Base-by-base conservation (phyloP, 2,888 invertebrate species). In the Oxycera nigricornis region DNA sequence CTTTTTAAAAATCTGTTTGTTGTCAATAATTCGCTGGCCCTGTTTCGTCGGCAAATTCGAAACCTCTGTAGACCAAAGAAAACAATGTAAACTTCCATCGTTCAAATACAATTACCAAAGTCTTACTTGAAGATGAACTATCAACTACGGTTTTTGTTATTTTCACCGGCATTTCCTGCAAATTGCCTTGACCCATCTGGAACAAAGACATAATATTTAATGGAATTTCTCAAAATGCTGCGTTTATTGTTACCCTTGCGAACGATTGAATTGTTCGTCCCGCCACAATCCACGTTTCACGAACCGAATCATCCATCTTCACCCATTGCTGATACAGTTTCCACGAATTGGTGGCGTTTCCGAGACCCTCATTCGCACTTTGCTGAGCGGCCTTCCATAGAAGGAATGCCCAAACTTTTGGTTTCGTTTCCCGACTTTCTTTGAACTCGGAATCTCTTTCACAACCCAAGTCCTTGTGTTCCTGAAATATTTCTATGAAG, bases 331-430 rank as follows among this genome's bases (percentile, higher is more conserved):
- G 93, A 83, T 94, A 94, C 9, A 94, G 86, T 77, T 91, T 89
- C 94, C 94, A 94, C 4, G 93, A 91, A 80, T 89, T 88, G 26
- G 88, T 87, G 14, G 59, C 52, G 22, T 73, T 39, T 84, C 86
- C 76, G 86, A 87, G 79, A 87, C 87, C 79, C 77, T 84, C 81
- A 62, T 82, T 82, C 30, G 82, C 82, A 77, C 82, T 79, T 46
- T 87, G 80, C 79, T 90, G 89, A 9, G 89, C 88, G 74, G 88
- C 88, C 81, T 94, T 94, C 94, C 94, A 94, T 52, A 94, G 82
- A 2, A 93, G 86, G 81, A 94, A 94, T 46, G 93, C 94, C 94
- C 94, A 94, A 9, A 94, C 92, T 85, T 94, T 92, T 7, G 94
- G 91, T 83, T 94, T 93, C 75, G 90, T 90, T 83, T 94, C 94